Evolutionary conservation across 2,113 vertebrate species (phyloP), one percentile per base, ranked within the genome.

Genomic region (Macheiramphus alcinus): DNA sequence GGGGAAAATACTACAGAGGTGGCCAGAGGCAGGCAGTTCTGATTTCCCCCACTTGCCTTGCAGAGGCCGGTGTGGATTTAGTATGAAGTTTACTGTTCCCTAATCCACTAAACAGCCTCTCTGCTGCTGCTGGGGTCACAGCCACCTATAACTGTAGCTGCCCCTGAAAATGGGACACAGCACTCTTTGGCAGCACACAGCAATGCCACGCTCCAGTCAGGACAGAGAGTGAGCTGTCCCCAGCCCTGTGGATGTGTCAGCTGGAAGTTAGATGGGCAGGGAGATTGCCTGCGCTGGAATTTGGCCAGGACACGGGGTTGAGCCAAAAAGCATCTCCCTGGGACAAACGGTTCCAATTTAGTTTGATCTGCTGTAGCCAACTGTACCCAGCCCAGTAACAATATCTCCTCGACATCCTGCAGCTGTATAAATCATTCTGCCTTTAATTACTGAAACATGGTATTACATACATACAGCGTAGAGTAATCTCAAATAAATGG

Each of bases 351-450:
- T 71, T 93, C 80, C 90, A 78, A 38, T 72, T 90, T 13, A 66
- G 50, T 70, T 52, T 59, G 80, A 22, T 65, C 48, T 75, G 48
- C 32, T 70, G 88, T 11, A 75, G 88, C 81, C 85, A 83, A 62
- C 62, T 75, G 71, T 34, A 40, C 85, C 72, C 81, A 75, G 80
- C 82, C 65, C 76, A n/a, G 80, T 5, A 90, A 80, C 71, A 93
- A 59, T 84, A 89, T 71, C 85, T 74, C 67, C 56, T 62, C 74
- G 25, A 26, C 52, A 65, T 50, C 81, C 56, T 84, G 52, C 94
- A 95, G 95, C 83, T 94, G 91, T 85, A 81, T 95, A 94, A 95
- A 94, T 96, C 88, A 68, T 59, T 78, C 94, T 87, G 86, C 80
- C 86, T 91, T 91, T 97, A 94, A 96, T 93, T 94, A 89, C 86